These are phyloP conservation scores for Biston stratarius DNA, from an alignment of 2,888 invertebrate species.

Conservation along the genomic window DNA sequence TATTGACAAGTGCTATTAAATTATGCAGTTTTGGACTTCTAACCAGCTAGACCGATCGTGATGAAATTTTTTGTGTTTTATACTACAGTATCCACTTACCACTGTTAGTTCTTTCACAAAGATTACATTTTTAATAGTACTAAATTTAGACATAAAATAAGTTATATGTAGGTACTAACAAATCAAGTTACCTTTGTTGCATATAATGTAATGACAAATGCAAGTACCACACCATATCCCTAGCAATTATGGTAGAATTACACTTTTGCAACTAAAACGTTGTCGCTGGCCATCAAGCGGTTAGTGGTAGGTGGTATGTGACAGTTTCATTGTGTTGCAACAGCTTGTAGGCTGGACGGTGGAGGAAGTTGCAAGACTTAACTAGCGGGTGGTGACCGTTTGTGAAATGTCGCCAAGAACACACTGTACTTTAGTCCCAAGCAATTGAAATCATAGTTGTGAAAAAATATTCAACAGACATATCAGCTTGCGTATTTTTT, in stretches of 20 bases:
- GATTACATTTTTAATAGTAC: no score
- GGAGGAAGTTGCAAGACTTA: conserved; percentile 33
- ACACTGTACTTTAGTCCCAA: neutral
- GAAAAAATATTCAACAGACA: neutral
- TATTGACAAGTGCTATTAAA: no score
- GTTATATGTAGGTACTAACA: neutral
- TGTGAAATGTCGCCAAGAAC: conserved; percentile 14
- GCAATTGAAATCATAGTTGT: neutral
- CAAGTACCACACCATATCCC: conserved; percentile 35
- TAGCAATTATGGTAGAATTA: conserved; percentile 42
- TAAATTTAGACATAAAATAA: no score
- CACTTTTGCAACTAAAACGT: conserved; percentile 40
- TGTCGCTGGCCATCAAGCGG: conserved; percentile 33
- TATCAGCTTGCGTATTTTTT: neutral
- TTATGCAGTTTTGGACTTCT: no score
- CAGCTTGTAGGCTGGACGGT: conserved; percentile 20
- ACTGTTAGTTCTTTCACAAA: no score
- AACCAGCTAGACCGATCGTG: no score
- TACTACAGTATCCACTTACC: no score
- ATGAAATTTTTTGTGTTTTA: no score
- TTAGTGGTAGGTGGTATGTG: conserved; percentile 39
- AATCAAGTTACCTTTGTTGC: conserved; percentile 31
- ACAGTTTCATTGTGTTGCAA: conserved; percentile 47
- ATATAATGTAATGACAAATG: conserved; percentile 2
- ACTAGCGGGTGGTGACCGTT: conserved; percentile 18